Base-by-base conservation (phyloP, 2,888 invertebrate species). In the Tetragonisca angustula region DNA sequence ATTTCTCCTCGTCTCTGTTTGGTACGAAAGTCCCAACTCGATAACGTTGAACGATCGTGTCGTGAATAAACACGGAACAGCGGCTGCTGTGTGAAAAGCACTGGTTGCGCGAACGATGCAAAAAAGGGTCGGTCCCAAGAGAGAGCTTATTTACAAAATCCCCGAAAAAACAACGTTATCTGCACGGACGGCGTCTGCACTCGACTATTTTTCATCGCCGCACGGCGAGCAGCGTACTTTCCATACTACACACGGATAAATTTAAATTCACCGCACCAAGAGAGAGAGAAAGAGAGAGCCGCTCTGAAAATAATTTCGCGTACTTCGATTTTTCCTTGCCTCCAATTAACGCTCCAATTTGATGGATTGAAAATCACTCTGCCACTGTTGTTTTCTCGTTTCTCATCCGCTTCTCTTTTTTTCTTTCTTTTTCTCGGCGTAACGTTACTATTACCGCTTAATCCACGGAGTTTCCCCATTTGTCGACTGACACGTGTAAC, bases 71-170 rank as follows among this genome's bases (percentile, higher is more conserved):
- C 49, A 59, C 59, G 9, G 19, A 73, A 32, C 65, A 24, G 32
- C n/a, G 15, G 19, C 13, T 17, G 32, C 50, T 56, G 73, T 36
- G 24, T 32, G 32, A 32, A 78, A 74, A 67, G 21, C 24, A 36
- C 65, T 70, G 67, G 76, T 71, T 24, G n/a, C 68, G 21, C 61
- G 54, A 32, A 6, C 15, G 21, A 36, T 21, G 24, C 19, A 50
- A 74, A 65, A 74, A 74, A 64, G 32, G 4, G 68, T 54, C 19
- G 2, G 56, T 59, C 2, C 43, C 43, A 43, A 32, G 32, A 52
- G 52, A 65, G 49, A 73, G 61, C 64, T 74, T 82, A 74, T 82
- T 82, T 79, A 62, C 61, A 50, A 69, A 70, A 79, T 52, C 49
- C 61, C 67, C 54, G 24, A 21, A 1, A 70, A 32, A 9, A 43